Evolutionary conservation across 2,797 vertebrate species (phyloP).

Genomic region (Trichosurus vulpecula): DNA sequence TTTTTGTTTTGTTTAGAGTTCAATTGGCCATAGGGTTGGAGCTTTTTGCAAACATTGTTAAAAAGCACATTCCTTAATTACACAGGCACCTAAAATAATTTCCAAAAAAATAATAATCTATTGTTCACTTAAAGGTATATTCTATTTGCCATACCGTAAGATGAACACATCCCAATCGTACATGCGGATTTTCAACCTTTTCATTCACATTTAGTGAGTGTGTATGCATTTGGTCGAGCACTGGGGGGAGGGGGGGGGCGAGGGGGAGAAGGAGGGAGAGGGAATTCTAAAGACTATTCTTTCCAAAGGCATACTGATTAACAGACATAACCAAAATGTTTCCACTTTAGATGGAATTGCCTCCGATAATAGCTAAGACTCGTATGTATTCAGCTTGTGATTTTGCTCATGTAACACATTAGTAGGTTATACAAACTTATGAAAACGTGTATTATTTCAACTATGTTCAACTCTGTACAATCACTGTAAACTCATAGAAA

Average conservation of each 20-base stretch:
- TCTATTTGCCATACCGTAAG: neutral
- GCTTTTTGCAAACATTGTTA: neutral
- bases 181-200: neutral
- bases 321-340: neutral
- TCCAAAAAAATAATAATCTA: neutral
- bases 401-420: neutral
- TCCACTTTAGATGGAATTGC: slow-evolving; percentile 27
- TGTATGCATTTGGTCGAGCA: slow-evolving; percentile 38
- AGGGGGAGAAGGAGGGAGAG: neutral
- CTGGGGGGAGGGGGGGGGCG: neutral
- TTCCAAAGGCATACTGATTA: neutral
- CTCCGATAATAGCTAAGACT: neutral
- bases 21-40: neutral
- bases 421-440: neutral
- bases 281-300: neutral
- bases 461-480: neutral
- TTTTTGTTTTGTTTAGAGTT: neutral
- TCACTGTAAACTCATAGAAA: neutral
- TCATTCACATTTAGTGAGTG: slow-evolving; percentile 1
- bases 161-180: neutral
- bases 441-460: slow-evolving; percentile 6
- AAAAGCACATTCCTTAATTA: neutral
- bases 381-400: slow-evolving; percentile 60
- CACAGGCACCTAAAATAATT: slow-evolving; percentile 9
- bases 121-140: neutral